Conservation (phyloP, 2,113 vertebrate species). For the Lepisosteus oculatus region DNA sequence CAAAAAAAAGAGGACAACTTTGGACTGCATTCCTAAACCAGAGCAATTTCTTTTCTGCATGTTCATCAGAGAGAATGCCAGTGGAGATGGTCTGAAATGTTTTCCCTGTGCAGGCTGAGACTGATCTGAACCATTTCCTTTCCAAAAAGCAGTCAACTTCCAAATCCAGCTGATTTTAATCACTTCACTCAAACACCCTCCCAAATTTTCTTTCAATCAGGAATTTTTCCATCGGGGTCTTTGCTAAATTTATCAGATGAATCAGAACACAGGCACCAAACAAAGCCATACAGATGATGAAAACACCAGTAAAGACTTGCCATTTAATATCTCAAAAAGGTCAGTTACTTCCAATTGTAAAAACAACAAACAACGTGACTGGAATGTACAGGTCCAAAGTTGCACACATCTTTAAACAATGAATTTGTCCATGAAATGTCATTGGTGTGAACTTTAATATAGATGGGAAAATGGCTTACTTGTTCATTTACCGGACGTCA, state of each 20-base stretch:
- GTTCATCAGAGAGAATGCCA: conserved; percentile 22
- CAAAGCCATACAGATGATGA: not conserved
- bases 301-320: not conserved
- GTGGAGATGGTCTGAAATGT: conserved; percentile 15
- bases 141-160: conserved; percentile 13
- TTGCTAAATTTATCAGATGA: not conserved
- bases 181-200: not conserved
- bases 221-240: not conserved
- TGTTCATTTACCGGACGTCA: too few species aligned
- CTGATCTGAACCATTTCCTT: conserved; percentile 21
- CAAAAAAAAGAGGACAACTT: not conserved
- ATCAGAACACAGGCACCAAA: not conserved
- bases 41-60: conserved; percentile 29
- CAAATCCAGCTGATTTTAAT: conserved; percentile 16
- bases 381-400: too few species aligned
- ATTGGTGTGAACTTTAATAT: too few species aligned
- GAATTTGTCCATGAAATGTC: too few species aligned
- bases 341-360: too few species aligned
- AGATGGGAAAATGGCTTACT: too few species aligned
- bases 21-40: conserved; percentile 12
- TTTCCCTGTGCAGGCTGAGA: conserved; percentile 13
- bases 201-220: not conserved
- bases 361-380: too few species aligned
- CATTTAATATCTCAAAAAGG: not conserved
- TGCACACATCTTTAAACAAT: too few species aligned